These are phyloP conservation scores for Frieseomelitta varia DNA, from an alignment of 1,140 invertebrate species.

Conservation along the genomic window DNA sequence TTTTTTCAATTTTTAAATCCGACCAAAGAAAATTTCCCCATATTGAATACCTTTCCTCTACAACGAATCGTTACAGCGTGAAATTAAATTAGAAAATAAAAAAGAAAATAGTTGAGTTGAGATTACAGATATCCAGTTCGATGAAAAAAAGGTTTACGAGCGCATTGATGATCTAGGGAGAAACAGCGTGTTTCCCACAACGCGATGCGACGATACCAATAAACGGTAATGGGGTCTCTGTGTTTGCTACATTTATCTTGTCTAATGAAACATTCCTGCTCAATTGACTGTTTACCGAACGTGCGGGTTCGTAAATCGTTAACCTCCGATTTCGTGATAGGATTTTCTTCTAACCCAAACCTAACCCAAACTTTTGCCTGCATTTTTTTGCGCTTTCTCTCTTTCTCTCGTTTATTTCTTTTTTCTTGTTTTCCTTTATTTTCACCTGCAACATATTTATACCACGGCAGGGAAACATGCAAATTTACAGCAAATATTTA, in stretches of 20 bases:
- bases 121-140: not conserved
- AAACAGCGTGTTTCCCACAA: not conserved
- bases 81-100: not conserved
- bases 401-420: not conserved
- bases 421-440: not conserved
- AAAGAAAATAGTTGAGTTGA: not conserved
- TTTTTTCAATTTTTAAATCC: no score
- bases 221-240: constrained; percentile 9
- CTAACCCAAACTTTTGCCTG: no score
- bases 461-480: not conserved
- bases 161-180: not conserved
- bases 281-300: not conserved
- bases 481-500: not conserved
- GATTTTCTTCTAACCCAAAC: not conserved
- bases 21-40: no score
- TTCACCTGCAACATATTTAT: not conserved
- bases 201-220: not conserved
- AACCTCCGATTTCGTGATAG: not conserved
- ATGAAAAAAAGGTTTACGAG: not conserved
- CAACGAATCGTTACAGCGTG: not conserved
- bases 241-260: constrained; percentile 14
- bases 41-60: no score
- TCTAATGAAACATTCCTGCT: not conserved
- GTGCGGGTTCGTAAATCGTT: not conserved
- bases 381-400: not conserved